These are phyloP conservation scores for Onychomys torridus DNA, from an alignment of 2,797 vertebrate species.

Conservation along the genomic window DNA sequence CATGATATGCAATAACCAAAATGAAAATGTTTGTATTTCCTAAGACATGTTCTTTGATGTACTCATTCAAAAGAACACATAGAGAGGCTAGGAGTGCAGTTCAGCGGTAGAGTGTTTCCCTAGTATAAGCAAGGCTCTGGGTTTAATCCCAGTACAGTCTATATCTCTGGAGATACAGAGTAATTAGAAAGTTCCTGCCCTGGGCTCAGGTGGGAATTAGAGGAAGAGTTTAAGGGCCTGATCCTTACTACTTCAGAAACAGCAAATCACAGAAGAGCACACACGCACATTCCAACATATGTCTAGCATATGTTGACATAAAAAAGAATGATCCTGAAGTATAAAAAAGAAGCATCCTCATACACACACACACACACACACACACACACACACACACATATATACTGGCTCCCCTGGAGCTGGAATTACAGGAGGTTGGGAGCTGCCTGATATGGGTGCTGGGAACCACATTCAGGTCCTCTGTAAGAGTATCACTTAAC, in stretches of 20 bases:
- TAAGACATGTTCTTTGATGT: background rate
- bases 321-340: background rate
- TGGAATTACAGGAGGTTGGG: background rate
- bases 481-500: background rate
- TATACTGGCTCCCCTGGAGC: background rate
- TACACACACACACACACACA: no score
- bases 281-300: background rate
- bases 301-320: background rate
- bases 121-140: background rate
- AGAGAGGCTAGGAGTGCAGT: background rate
- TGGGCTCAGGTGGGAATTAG: background rate
- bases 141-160: background rate
- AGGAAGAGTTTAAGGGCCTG: background rate
- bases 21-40: conserved; percentile 37
- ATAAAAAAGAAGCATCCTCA: background rate
- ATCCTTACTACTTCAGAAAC: background rate
- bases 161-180: background rate
- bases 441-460: background rate
- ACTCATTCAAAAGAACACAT: conserved; percentile 27
- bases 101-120: background rate
- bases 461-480: background rate
- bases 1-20: background rate
- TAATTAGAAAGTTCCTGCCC: background rate
- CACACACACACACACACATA: no score
- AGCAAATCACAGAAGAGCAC: background rate